Percentiles rank a stretch among this genome's conserved stretches.
Conservation (phyloP, 2,888 invertebrate genomes). For the Sesamia inferens region DNA sequence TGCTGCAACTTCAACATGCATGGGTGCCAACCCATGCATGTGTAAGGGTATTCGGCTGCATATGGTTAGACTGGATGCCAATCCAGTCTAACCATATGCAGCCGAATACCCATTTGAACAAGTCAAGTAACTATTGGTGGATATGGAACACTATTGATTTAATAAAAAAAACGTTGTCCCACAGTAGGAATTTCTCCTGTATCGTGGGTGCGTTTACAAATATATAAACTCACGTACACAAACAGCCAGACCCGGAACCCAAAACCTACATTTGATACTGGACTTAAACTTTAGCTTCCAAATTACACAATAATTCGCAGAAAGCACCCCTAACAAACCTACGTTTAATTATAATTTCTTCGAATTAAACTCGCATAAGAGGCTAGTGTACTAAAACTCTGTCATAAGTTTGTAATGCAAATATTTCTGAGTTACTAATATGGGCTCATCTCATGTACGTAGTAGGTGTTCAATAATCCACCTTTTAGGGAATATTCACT, state of each 20-base stretch:
- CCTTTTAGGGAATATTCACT: slow-evolving; percentile 39
- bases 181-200: no score
- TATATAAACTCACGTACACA: no score
- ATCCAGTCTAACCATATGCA: background rate
- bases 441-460: background rate
- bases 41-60: no score
- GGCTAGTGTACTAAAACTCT: slow-evolving; percentile 15
- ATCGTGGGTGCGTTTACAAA: no score
- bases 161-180: no score
- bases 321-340: slow-evolving; percentile 13
- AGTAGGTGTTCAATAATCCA: slow-evolving; percentile 34
- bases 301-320: background rate
- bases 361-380: slow-evolving; percentile 20
- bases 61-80: no score
- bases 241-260: no score
- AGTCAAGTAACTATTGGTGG: background rate
- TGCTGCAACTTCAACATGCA: no score
- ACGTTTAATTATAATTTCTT: slow-evolving; percentile 19
- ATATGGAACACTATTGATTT: background rate
- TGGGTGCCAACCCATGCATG: no score
- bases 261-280: slow-evolving; percentile 16
- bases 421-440: slow-evolving; percentile 14
- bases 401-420: slow-evolving; percentile 1
- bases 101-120: background rate
- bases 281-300: background rate